Conservation (phyloP, 2,888 invertebrate genomes). For the Eupithecia vulgata region DNA sequence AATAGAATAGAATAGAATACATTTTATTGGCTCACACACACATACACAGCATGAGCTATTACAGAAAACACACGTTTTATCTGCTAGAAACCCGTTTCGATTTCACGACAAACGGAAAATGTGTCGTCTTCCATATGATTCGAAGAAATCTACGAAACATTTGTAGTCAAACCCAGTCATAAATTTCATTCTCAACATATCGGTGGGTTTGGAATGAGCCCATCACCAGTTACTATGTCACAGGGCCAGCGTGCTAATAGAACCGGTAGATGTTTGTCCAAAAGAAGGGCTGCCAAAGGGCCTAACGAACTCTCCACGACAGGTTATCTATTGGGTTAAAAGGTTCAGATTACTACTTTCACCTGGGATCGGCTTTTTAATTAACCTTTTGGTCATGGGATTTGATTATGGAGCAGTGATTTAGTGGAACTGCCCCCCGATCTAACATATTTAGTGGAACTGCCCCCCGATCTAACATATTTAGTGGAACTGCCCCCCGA, state of each 20-base stretch:
- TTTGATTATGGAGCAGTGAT: constrained; percentile 10
- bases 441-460: not conserved
- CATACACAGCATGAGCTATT: too few relatives aligned
- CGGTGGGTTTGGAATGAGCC: not conserved
- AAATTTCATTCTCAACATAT: not conserved
- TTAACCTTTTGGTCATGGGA: constrained; percentile 23
- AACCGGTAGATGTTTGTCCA: constrained; percentile 37
- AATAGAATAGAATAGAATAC: too few relatives aligned
- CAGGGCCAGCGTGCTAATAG: constrained; percentile 42
- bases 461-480: not conserved
- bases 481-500: not conserved
- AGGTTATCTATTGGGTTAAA: constrained; percentile 40
- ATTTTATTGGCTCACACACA: too few relatives aligned
- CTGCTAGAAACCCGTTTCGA: not conserved
- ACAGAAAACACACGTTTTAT: too few relatives aligned
- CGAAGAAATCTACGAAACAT: not conserved
- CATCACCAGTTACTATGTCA: constrained; percentile 33
- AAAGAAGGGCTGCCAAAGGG: constrained; percentile 30
- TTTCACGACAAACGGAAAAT: not conserved
- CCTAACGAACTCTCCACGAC: constrained; percentile 26
- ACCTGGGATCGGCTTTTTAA: constrained; percentile 30
- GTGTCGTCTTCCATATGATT: not conserved
- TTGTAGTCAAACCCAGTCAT: not conserved
- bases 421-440: constrained; percentile 9
- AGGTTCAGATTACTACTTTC: constrained; percentile 31